Base-by-base conservation (phyloP, 2,888 invertebrate genomes). In the Phengaris alcon region DNA sequence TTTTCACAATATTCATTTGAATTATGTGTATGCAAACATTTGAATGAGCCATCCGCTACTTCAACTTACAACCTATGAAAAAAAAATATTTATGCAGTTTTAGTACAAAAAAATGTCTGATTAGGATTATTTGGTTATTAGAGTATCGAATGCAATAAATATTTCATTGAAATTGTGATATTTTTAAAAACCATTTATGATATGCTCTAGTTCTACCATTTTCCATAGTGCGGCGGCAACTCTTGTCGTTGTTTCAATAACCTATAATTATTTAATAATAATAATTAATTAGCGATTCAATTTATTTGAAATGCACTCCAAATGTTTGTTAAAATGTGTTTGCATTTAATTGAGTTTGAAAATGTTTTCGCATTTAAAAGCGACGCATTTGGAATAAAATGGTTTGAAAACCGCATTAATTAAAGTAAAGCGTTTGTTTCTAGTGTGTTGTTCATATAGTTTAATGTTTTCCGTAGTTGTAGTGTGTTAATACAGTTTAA, bases 291-390 rank as follows among this genome's bases (percentile, higher is more conserved):
- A 64, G 64, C 64, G 12, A 35, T 64, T 64, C 44, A 12, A 64
- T 64, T 64, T 64, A 64, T 55, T n/a, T 9, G 6, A 54, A 22
- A 59, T 9, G 35, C 59, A 35, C 64, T 35, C 10, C 6, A 12
- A 64, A 64, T 44, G 3, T 64, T 64, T 10, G 35, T 44, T 64
- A 12, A 44, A 64, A 64, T 44, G 64, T 64, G 64, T 64, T 64
- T 44, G 35, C 64, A 64, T 64, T 64, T 64, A 64, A 64, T 64
- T 44, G 64, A 64, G 64, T 64, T 64, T 64, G 64, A 64, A 64
- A 64, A 64, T 64, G 64, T 64, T 64, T 64, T 64, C 64, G 10
- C 64, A 15, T 64, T 64, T 64, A 35, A 64, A 64, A 35, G 35
- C 64, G 64, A 52, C 52, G 52, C 52, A 52, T 59, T 15, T 15